phyloP scores from a whole-genome alignment of 2,113 vertebrate species.

The Mugil cephalus region DNA sequence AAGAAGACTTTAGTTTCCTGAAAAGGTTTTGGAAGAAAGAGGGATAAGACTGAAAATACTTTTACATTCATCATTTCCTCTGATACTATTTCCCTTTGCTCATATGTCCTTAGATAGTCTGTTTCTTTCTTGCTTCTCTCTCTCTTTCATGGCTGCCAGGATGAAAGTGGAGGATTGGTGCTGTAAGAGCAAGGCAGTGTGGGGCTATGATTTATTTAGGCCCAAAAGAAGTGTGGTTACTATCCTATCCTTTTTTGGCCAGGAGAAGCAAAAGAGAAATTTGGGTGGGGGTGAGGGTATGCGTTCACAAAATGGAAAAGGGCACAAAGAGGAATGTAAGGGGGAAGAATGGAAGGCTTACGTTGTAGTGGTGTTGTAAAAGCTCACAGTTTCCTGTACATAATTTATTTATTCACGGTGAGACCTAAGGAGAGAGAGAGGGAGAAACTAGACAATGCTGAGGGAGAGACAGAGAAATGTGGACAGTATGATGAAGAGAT shows the following conservation, averaged over 20 bases:
- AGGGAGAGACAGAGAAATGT: conserved; percentile 21
- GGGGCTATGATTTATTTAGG: conserved; percentile 78
- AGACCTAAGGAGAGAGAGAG: conserved; percentile 47
- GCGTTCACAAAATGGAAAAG: conserved; percentile 54
- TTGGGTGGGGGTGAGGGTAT: background rate
- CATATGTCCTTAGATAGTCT: conserved; percentile 57
- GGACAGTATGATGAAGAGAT: conserved; percentile 3
- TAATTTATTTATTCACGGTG: conserved; percentile 76
- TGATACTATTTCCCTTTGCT: conserved; percentile 64
- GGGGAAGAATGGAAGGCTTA: conserved; percentile 37
- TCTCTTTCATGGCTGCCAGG: conserved; percentile 67
- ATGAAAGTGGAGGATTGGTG: conserved; percentile 66
- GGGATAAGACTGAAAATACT: conserved; percentile 55
- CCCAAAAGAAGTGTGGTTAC: conserved; percentile 64
- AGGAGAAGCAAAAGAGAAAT: conserved; percentile 31
- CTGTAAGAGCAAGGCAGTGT: conserved; percentile 70
- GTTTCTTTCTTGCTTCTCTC: conserved; percentile 24
- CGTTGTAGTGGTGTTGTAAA: conserved; percentile 60
- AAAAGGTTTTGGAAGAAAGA: conserved; percentile 46
- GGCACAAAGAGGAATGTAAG: conserved; percentile 23
- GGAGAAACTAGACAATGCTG: conserved; percentile 9
- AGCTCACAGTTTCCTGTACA: conserved; percentile 65
- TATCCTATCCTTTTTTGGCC: conserved; percentile 31
- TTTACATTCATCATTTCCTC: conserved; percentile 59
- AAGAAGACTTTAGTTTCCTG: conserved; percentile 38